These are phyloP conservation scores for Bombus fervidus DNA, from an alignment of 1,140 invertebrate genomes.

Conservation along the genomic window DNA sequence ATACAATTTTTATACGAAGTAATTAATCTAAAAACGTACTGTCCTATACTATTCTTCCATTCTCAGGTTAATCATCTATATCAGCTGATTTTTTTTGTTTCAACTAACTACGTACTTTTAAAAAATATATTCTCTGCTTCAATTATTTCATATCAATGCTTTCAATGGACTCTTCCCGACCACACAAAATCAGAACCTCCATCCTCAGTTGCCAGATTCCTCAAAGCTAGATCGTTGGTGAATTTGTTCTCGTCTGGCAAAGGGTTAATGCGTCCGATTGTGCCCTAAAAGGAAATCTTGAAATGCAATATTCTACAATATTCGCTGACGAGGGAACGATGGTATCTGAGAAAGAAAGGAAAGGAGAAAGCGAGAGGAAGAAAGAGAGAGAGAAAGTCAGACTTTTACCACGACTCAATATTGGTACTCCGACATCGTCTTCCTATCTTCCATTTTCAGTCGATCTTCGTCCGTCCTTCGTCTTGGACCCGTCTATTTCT, in stretches of 20 bases:
- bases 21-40: too few relatives aligned
- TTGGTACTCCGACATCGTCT: slow-evolving; percentile 71
- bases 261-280: slow-evolving; percentile 68
- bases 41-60: too few relatives aligned
- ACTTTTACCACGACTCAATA: slow-evolving; percentile 77
- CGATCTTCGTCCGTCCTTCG: slow-evolving; percentile 58
- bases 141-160: too few relatives aligned
- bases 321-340: slow-evolving; percentile 66
- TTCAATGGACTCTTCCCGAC: too few relatives aligned
- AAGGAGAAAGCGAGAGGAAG: slow-evolving; percentile 11
- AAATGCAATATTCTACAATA: slow-evolving; percentile 74
- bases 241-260: slow-evolving; percentile 61
- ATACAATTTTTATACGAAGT: too few relatives aligned
- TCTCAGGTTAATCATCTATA: too few relatives aligned
- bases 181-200: too few relatives aligned
- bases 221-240: slow-evolving; percentile 51
- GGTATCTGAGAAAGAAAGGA: slow-evolving; percentile 30
- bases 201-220: slow-evolving; percentile 15
- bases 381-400: slow-evolving; percentile 50
- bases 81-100: too few relatives aligned
- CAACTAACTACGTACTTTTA: background rate
- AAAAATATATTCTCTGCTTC: background rate
- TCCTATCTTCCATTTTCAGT: slow-evolving; percentile 59
- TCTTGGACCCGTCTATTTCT: slow-evolving; percentile 45
- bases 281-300: slow-evolving; percentile 62